A percentile compares a stretch with the other conserved stretches of the same genome.
Evolutionary conservation across 2,888 invertebrate species (phyloP).

Genomic region (Malthinus flaveolus): DNA sequence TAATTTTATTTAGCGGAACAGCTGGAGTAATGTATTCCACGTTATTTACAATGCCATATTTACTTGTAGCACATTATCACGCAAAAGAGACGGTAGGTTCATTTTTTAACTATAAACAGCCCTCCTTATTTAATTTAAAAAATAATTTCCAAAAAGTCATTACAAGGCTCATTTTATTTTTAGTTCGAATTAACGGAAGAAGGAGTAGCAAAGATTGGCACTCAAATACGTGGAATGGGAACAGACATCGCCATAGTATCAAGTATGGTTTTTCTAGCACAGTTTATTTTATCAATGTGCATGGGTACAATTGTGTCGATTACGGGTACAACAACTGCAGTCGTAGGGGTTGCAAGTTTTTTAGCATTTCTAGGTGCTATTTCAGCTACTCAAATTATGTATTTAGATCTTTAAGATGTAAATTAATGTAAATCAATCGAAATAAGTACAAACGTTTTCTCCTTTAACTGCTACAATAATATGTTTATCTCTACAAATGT

Average conservation of each 20-base stretch:
- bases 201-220: constrained; percentile 60
- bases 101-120: neutral
- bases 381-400: constrained; percentile 85
- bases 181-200: constrained; percentile 65
- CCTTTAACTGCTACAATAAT: neutral
- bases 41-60: constrained; percentile 95
- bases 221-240: constrained; percentile 83
- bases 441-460: neutral
- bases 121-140: neutral
- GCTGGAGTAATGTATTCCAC: constrained; percentile 98
- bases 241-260: constrained; percentile 94
- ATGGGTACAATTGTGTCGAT: constrained; percentile 83
- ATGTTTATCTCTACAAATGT: neutral
- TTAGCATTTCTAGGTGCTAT: constrained; percentile 84
- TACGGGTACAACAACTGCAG: constrained; percentile 84
- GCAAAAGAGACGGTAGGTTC: constrained; percentile 80
- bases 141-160: neutral
- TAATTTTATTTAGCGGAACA: constrained; percentile 87
- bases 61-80: constrained; percentile 92
- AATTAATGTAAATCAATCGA: neutral
- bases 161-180: constrained; percentile 34
- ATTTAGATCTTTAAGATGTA: constrained; percentile 74
- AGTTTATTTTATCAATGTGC: constrained; percentile 84
- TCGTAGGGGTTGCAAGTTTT: constrained; percentile 82
- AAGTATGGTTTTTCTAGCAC: constrained; percentile 93